Evolutionary conservation across 2,113 vertebrate genomes (phyloP).

Genomic region (Myiagra hebetior): DNA sequence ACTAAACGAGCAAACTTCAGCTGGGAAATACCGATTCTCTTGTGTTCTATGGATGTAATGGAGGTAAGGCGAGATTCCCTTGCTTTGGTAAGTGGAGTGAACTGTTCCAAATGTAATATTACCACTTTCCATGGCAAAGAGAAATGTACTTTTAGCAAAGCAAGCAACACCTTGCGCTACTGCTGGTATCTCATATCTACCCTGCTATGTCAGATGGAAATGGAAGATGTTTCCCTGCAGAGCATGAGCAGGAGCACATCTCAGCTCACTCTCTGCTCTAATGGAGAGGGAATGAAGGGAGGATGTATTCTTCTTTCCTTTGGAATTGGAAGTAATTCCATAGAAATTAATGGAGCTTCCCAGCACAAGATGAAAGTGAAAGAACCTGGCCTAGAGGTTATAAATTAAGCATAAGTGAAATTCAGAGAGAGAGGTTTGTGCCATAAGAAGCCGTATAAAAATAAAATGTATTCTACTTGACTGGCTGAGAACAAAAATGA

Average conservation of each 20-base stretch:
- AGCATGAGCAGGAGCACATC: not conserved
- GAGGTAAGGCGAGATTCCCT: not conserved
- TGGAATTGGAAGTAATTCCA: conserved; percentile 8
- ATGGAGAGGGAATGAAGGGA: not conserved
- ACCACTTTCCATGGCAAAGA: not conserved
- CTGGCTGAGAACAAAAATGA: conserved; percentile 29
- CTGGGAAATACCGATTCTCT: not conserved
- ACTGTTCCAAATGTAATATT: not conserved
- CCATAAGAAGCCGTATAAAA: not conserved
- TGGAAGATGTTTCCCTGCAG: not conserved
- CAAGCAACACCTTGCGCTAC: not conserved
- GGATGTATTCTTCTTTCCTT: not conserved
- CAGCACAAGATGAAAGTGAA: not conserved
- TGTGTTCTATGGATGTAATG: not conserved
- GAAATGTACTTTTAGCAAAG: not conserved
- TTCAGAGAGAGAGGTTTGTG: not conserved
- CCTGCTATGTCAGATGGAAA: not conserved
- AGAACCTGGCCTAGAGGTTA: not conserved
- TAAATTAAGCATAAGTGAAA: conserved; percentile 23
- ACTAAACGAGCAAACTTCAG: not conserved
- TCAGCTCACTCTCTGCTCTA: not conserved
- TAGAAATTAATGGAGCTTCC: conserved; percentile 1
- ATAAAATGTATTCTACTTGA: not conserved
- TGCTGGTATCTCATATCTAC: not conserved
- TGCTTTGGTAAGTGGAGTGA: not conserved